Evolutionary conservation across 2,888 invertebrate genomes (phyloP), one percentile per base, ranked within the genome.

Genomic region (Sialis lutaria): DNA sequence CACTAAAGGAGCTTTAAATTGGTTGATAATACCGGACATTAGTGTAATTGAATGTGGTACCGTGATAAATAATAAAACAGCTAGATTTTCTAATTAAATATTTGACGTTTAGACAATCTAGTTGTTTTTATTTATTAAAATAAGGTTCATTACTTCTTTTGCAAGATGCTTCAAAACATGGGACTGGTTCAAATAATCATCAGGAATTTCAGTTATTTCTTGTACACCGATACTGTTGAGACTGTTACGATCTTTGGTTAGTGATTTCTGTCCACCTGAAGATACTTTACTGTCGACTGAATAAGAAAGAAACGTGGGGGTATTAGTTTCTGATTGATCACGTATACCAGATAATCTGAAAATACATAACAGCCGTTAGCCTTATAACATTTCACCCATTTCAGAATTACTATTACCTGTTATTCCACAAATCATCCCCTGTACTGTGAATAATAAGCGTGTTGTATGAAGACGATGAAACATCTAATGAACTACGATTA

Each of bases 121-220:
- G n/a, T n/a, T n/a, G n/a, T n/a, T n/a, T n/a, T n/a, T n/a, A n/a
- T n/a, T n/a, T n/a, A n/a, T 22, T 22, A 22, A 22, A 22, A 22
- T 22, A 2, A 22, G 22, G 2, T 22, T 22, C 22, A 2, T 22
- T 22, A 22, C 83, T 66, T 87, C 86, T 66, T 85, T 85, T 12
- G 87, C 86, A 50, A 88, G 69, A 64, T 87, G 87, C 63, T 87
- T 87, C 55, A 87, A 64, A 31, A 87, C 84, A 52, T 85, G 85
- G 2, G 85, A 84, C 58, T 87, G 84, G 62, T 77, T 84, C 10
- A 87, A 69, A 58, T 85, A 87, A 65, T 87, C 86, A 57, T 84
- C 84, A 1, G 87, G 86, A 58, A 87, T 86, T 62, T 85, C 86
- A 0, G 82, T 83, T 56, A 87, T 82, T 68, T 86, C 86, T 66